Evolutionary conservation across 2,797 vertebrate genomes (phyloP).

Genomic region (Danio choprae): DNA sequence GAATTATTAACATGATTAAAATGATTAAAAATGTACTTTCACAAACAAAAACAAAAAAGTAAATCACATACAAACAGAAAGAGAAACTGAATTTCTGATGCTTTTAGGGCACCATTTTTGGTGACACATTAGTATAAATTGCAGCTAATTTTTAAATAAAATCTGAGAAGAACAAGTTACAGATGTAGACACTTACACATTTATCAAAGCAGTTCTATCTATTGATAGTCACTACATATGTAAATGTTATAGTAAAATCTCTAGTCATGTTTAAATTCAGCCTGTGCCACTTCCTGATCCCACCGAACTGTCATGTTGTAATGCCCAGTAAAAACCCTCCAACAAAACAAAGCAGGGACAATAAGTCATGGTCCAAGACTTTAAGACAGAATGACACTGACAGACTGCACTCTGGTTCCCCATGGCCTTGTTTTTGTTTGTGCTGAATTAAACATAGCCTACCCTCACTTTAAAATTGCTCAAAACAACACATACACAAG

Average conservation of each 20-base stretch:
- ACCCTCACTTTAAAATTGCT: background rate
- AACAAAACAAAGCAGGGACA: background rate
- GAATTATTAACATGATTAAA: no score
- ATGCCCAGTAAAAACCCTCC: background rate
- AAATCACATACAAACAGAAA: no score
- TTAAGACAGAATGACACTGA: background rate
- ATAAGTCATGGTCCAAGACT: background rate
- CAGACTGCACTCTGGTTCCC: background rate
- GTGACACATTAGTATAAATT: no score
- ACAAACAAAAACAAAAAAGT: no score
- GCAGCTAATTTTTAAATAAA: no score
- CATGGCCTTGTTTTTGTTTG: background rate
- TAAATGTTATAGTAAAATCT: background rate
- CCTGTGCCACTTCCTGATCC: background rate
- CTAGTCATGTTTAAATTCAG: background rate
- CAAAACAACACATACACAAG: constrained; percentile 1
- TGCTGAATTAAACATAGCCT: background rate
- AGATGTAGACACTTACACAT: no score
- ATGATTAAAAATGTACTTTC: no score
- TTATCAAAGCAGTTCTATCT: background rate
- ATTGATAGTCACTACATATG: background rate
- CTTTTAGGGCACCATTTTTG: no score
- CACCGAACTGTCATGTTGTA: background rate
- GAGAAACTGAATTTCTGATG: no score
- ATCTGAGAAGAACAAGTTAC: no score